phyloP scores from a whole-genome alignment of 2,113 vertebrate genomes.

The Erythrolamprus reginae region DNA sequence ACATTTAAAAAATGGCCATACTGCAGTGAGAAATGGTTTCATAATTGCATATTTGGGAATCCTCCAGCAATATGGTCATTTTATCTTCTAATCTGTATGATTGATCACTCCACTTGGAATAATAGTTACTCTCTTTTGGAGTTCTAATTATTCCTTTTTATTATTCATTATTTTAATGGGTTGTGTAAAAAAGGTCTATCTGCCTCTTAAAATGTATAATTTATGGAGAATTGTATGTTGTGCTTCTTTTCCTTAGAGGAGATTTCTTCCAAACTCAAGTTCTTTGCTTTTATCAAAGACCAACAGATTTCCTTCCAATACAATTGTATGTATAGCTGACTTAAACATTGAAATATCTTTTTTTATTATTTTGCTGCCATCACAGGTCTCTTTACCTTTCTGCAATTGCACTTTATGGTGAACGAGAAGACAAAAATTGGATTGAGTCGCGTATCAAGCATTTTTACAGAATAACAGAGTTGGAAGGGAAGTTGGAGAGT shows the following conservation, averaged over 20 bases:
- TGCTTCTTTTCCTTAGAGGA: neutral
- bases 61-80: constrained; percentile 7
- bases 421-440: constrained; percentile 29
- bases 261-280: too few relatives aligned
- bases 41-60: constrained; percentile 15
- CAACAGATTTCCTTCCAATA: constrained; percentile 34
- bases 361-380: constrained; percentile 18
- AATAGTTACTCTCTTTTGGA: neutral
- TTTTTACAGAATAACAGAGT: neutral
- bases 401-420: constrained; percentile 44
- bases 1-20: neutral
- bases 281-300: constrained; percentile 37
- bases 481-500: neutral
- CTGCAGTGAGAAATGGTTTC: neutral
- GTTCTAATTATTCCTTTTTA: constrained; percentile 1
- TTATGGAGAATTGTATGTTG: constrained; percentile 14
- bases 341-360: constrained; percentile 42
- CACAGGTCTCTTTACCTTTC: constrained; percentile 57
- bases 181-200: constrained; percentile 12
- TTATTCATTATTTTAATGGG: constrained; percentile 13
- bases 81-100: constrained; percentile 23
- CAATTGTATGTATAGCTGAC: constrained; percentile 43
- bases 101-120: constrained; percentile 12
- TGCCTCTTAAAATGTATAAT: neutral
- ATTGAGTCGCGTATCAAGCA: neutral